phyloP scores from a whole-genome alignment of 2,888 invertebrate species.

The Mythimna vitellina region DNA sequence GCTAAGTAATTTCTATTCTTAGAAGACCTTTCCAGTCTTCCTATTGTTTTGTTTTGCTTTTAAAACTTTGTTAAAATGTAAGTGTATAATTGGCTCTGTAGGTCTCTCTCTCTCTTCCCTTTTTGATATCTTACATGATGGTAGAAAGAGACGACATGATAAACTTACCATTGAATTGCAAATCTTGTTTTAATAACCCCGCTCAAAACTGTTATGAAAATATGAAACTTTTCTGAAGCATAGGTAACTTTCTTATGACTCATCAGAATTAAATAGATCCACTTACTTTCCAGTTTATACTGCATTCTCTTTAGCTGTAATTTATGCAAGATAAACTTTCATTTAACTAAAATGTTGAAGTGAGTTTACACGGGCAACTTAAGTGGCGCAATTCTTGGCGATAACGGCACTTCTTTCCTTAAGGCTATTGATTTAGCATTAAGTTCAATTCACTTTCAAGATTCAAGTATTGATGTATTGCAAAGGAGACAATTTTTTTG shows the following conservation, averaged over 20 bases:
- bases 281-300: conserved; percentile 39
- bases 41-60: background rate
- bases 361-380: background rate
- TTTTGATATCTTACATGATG: background rate
- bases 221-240: conserved; percentile 11
- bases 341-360: conserved; percentile 37
- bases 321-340: conserved; percentile 42
- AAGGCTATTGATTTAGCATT: no score
- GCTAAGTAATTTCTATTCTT: conserved; percentile 16
- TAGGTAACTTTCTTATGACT: conserved; percentile 28
- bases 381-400: background rate
- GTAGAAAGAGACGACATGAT: background rate
- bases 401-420: no score
- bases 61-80: background rate
- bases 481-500: no score
- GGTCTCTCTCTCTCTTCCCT: background rate
- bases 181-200: conserved; percentile 23
- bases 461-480: no score
- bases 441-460: no score
- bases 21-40: background rate
- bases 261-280: conserved; percentile 38
- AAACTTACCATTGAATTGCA: background rate
- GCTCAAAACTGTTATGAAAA: conserved; percentile 26
- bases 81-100: background rate
- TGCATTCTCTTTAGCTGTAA: conserved; percentile 31